These are phyloP conservation scores for Lepilemur septentrionalis DNA, from an alignment of 2,797 vertebrate species.

Conservation along the genomic window DNA sequence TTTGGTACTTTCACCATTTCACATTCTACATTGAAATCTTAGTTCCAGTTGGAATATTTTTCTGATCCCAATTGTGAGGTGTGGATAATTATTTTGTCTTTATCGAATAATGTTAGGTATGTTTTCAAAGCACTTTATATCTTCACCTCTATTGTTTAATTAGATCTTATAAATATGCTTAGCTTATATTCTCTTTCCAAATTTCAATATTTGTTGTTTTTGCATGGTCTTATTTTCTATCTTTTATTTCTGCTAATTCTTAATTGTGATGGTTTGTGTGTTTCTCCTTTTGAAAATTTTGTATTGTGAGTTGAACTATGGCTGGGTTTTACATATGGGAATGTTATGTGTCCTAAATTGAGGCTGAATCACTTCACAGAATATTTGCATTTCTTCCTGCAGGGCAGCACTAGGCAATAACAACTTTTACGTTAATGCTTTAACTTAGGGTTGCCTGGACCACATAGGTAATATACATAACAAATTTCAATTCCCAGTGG, in stretches of 20 bases:
- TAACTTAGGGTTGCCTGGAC: neutral
- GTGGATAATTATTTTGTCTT: neutral
- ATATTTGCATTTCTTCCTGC: conserved; percentile 21
- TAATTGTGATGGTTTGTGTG: neutral
- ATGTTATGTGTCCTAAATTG: neutral
- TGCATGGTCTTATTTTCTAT: neutral
- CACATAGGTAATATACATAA: neutral
- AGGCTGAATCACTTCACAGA: neutral
- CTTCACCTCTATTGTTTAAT: neutral
- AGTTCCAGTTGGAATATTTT: neutral
- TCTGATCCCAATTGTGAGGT: neutral
- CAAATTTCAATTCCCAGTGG: neutral
- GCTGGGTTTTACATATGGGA: neutral
- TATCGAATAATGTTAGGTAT: neutral
- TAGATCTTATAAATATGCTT: neutral
- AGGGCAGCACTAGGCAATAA: neutral
- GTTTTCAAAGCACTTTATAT: neutral
- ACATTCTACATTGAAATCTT: neutral
- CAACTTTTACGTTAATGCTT: conserved; percentile 15
- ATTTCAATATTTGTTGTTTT: neutral
- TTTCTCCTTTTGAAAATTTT: conserved; percentile 17
- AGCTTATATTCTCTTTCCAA: neutral
- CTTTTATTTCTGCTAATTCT: conserved; percentile 32
- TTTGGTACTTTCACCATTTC: neutral
- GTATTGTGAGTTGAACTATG: neutral